A percentile compares a stretch with the other conserved stretches of the same genome.
phyloP scores from a whole-genome alignment of 2,113 vertebrate species.

The Gobiocypris rarus region DNA sequence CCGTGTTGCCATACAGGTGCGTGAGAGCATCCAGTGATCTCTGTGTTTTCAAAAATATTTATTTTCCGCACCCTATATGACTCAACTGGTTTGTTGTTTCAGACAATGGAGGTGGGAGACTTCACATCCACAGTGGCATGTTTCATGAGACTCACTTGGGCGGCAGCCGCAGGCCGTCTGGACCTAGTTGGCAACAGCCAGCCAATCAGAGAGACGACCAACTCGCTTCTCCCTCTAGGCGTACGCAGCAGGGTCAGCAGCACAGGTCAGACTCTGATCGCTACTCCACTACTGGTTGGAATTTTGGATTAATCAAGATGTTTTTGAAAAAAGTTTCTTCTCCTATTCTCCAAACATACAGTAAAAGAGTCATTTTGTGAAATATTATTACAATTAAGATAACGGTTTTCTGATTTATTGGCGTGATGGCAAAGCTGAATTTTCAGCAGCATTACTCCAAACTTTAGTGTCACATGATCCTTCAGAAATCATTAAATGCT shows the following conservation, averaged over 20 bases:
- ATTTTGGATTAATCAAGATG: too few species aligned
- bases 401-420: neutral
- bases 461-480: too few species aligned
- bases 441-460: too few species aligned
- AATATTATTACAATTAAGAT: too few species aligned
- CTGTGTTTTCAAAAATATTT: neutral
- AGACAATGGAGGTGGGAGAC: conserved; percentile 98
- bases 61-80: neutral
- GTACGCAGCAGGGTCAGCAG: conserved; percentile 95
- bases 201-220: conserved; percentile 92
- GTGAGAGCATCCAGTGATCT: neutral
- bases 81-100: neutral
- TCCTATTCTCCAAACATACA: too few species aligned
- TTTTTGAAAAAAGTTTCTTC: too few species aligned
- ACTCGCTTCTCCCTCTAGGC: conserved; percentile 85
- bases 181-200: conserved; percentile 97
- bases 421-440: too few species aligned
- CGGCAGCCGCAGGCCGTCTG: conserved; percentile 92
- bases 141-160: conserved; percentile 98
- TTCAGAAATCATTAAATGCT: neutral
- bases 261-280: conserved; percentile 81
- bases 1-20: conserved; percentile 94
- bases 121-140: conserved; percentile 97
- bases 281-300: too few species aligned
- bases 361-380: too few species aligned